Percentiles rank a stretch among this genome's conserved stretches.
Conservation (phyloP, 2,888 invertebrate species). For the Abrostola triplasia region DNA sequence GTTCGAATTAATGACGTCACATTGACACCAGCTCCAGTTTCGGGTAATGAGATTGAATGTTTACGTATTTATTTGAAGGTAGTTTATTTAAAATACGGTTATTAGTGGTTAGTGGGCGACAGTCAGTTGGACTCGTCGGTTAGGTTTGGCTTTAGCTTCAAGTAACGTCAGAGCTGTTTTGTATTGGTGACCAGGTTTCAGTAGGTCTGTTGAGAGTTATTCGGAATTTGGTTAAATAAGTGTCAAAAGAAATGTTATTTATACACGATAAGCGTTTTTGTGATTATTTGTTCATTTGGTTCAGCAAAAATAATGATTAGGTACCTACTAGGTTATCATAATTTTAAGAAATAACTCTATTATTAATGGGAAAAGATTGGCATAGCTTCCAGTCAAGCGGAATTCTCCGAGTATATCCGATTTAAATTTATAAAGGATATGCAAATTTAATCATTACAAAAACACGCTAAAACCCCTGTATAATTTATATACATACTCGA, state of each 20-base stretch:
- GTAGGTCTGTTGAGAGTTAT: no score
- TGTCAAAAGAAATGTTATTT: no score
- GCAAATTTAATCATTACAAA: not conserved
- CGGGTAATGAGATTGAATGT: conserved; percentile 16
- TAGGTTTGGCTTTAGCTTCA: not conserved
- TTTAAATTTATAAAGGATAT: not conserved
- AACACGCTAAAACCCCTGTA: no score
- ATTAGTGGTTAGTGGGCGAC: not conserved
- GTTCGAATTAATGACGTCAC: conserved; percentile 23
- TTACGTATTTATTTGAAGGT: not conserved
- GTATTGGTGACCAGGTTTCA: not conserved
- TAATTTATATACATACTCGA: not conserved
- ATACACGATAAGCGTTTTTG: no score
- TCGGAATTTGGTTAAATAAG: no score
- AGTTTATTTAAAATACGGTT: not conserved
- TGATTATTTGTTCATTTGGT: no score
- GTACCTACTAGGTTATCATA: no score
- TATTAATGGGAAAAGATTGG: no score
- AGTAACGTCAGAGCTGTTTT: not conserved
- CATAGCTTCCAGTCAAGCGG: not conserved
- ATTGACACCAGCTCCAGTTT: conserved; percentile 4
- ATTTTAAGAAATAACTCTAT: no score
- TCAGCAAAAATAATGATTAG: no score
- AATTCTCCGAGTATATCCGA: not conserved
- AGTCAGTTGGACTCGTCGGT: not conserved